A percentile compares a stretch with the other conserved stretches of the same genome.
Conservation (phyloP, 2,888 invertebrate species). For the Atrina japonica region DNA sequence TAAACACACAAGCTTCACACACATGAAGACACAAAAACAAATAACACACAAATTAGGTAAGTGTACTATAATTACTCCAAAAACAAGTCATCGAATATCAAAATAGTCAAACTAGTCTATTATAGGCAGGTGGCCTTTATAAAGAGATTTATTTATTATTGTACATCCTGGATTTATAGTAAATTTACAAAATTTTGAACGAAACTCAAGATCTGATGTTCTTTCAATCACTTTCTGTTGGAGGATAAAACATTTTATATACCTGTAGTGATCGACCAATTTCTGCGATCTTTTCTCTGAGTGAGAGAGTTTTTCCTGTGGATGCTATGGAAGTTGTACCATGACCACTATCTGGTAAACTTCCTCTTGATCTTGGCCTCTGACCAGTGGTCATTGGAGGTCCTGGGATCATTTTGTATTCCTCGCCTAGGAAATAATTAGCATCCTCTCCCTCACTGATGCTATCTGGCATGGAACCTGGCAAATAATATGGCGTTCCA, state of each 20-base stretch:
- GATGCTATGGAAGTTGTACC: slow-evolving; percentile 49
- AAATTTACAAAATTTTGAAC: too few species aligned
- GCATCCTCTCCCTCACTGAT: not conserved
- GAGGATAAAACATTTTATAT: too few species aligned
- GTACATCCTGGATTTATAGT: too few species aligned
- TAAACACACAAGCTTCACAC: not conserved
- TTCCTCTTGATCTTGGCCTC: slow-evolving; percentile 35
- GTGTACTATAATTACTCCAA: too few species aligned
- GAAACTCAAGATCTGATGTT: too few species aligned
- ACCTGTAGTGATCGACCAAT: slow-evolving; percentile 71
- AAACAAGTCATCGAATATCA: too few species aligned
- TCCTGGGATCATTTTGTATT: slow-evolving; percentile 29
- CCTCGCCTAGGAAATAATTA: slow-evolving; percentile 16
- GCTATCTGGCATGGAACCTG: slow-evolving; percentile 48
- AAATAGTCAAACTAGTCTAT: too few species aligned
- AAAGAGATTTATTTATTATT: too few species aligned
- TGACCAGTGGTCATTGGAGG: slow-evolving; percentile 22
- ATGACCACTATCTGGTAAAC: slow-evolving; percentile 64
- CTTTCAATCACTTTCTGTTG: too few species aligned
- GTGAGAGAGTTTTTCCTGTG: slow-evolving; percentile 34
- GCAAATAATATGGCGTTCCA: slow-evolving; percentile 54
- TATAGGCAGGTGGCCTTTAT: too few species aligned
- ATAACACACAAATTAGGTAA: too few species aligned
- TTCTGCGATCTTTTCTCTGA: slow-evolving; percentile 67
- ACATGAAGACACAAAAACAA: not conserved